Evolutionary conservation across 1,140 invertebrate species (phyloP).

Genomic region (Sogatella furcifera): DNA sequence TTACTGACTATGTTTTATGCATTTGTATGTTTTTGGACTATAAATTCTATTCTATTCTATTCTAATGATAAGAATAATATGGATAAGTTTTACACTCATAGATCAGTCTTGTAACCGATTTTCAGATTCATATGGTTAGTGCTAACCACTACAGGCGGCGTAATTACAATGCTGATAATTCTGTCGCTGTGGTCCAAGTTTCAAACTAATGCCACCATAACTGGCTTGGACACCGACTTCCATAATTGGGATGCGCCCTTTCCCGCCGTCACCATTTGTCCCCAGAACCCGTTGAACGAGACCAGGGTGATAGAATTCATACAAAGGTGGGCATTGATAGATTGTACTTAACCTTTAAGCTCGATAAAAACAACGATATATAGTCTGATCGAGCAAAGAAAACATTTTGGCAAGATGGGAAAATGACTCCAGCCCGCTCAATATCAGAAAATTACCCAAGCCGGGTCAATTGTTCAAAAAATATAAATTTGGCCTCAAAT

Average conservation of each 20-base stretch:
- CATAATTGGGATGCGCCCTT: slow-evolving; percentile 62
- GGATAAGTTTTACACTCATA: too few relatives aligned
- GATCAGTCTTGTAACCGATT: slow-evolving; percentile 19
- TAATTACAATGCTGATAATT: slow-evolving; percentile 55
- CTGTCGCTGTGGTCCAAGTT: slow-evolving; percentile 64
- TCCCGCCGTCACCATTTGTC: slow-evolving; percentile 54
- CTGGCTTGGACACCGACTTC: slow-evolving; percentile 49
- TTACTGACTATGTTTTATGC: neutral
- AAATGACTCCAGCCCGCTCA: too few relatives aligned
- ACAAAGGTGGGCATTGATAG: slow-evolving; percentile 18
- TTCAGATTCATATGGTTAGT: slow-evolving; percentile 61
- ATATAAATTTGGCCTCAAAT: too few relatives aligned
- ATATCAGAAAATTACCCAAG: too few relatives aligned
- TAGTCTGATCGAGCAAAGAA: too few relatives aligned
- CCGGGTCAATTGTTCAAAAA: too few relatives aligned
- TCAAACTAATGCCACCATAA: slow-evolving; percentile 68
- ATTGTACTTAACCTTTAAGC: too few relatives aligned
- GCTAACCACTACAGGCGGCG: slow-evolving; percentile 49
- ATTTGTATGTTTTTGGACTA: neutral
- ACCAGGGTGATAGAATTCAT: slow-evolving; percentile 34
- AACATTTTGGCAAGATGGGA: too few relatives aligned
- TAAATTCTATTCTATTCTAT: neutral
- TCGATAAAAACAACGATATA: too few relatives aligned
- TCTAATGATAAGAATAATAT: slow-evolving; percentile 4
- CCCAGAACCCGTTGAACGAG: slow-evolving; percentile 37